Evolutionary conservation across 2,797 vertebrate species (phyloP).

Genomic region (Huso huso): DNA sequence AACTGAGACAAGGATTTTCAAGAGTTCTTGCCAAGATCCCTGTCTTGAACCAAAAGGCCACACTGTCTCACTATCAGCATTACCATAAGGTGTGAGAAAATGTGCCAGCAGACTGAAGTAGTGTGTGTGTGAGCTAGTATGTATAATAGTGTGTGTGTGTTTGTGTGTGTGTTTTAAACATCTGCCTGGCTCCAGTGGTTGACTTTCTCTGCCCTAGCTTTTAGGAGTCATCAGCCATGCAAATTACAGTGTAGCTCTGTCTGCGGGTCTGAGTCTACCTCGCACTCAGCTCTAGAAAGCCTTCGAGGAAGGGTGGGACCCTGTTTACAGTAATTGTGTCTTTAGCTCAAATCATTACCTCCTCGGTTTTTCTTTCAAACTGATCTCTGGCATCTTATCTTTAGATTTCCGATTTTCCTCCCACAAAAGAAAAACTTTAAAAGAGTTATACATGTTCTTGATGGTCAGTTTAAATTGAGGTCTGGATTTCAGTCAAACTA

Average conservation of each 20-base stretch:
- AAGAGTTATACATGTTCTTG: no score
- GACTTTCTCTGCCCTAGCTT: slow-evolving; percentile 50
- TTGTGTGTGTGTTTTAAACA: not conserved
- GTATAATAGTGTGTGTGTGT: no score
- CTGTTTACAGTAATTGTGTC: slow-evolving; percentile 65
- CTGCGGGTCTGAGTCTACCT: slow-evolving; percentile 49
- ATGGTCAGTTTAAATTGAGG: no score
- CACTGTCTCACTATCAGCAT: no score
- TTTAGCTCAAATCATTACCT: not conserved
- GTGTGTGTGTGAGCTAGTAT: not conserved
- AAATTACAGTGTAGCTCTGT: slow-evolving; percentile 63
- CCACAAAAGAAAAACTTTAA: no score
- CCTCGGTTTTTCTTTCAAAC: slow-evolving; percentile 43
- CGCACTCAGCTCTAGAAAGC: slow-evolving; percentile 46
- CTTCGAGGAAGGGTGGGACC: slow-evolving; percentile 67
- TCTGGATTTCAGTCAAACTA: no score
- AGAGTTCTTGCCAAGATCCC: no score
- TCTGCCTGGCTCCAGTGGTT: slow-evolving; percentile 54
- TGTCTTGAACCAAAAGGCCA: no score
- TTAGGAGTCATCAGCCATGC: slow-evolving; percentile 60
- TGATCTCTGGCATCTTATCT: slow-evolving; percentile 38
- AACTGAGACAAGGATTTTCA: no score
- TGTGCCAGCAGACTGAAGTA: no score
- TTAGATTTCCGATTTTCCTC: slow-evolving; percentile 27
- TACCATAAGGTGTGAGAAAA: no score